Evolutionary conservation across 1,140 invertebrate genomes (phyloP), one percentile per base, ranked within the genome.

Genomic region (Megathymus violae): DNA sequence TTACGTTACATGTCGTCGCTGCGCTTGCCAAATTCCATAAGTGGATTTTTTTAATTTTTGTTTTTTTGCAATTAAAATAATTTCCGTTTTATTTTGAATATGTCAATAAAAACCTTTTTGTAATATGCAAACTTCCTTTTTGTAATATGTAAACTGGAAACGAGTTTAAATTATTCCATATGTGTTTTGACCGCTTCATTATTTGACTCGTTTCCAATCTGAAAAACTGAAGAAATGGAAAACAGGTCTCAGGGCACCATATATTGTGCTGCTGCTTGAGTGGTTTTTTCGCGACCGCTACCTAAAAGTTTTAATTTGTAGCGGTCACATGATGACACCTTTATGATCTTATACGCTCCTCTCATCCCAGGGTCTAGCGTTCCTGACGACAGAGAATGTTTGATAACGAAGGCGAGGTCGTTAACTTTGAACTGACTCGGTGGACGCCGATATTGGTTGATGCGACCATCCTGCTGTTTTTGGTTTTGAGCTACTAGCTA

Each of bases 181-280:
- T n/a, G n/a, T n/a, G n/a, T n/a, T n/a, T n/a, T n/a, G n/a, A n/a
- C n/a, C n/a, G n/a, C n/a, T n/a, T n/a, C n/a, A n/a, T n/a, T n/a
- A n/a, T n/a, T n/a, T n/a, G n/a, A n/a, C n/a, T n/a, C n/a, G n/a
- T n/a, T n/a, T n/a, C n/a, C n/a, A n/a, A n/a, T n/a, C n/a, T n/a
- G n/a, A n/a, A n/a, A n/a, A n/a, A n/a, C n/a, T n/a, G n/a, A n/a
- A n/a, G n/a, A n/a, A n/a, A n/a, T n/a, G n/a, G n/a, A n/a, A n/a
- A n/a, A n/a, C n/a, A n/a, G n/a, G n/a, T n/a, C n/a, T n/a, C 64
- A 70, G 0, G 13, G 41, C 34, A 67, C 61, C 56, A 71, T 61
- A 34, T 62, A 64, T 40, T 67, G 48, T 1, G 64, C 17, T 0
- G 64, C 56, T 10, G 59, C 59, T 40, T 70, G 63, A n/a, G 67